Base-by-base conservation (phyloP, 2,888 invertebrate species). In the Unio delphinus region DNA sequence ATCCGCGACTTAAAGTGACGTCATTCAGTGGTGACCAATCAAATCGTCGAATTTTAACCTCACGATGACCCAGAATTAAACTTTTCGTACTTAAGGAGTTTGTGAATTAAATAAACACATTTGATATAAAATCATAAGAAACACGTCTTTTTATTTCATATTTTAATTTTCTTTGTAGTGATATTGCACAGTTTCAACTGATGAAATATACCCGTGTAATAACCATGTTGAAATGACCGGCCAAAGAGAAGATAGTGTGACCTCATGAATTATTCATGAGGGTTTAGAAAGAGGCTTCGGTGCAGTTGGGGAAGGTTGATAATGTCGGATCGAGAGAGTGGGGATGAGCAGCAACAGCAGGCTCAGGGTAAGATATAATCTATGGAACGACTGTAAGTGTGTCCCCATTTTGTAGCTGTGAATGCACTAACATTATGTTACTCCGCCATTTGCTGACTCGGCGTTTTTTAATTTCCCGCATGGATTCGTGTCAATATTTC, bases 271-370 rank as follows among this genome's bases (percentile, higher is more conserved):
- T 80, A 87, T 87, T 86, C 85, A 86, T 86, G 78, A 83, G 79
- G 76, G 72, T 68, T 83, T 79, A 83, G 83, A 86, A 87, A 86
- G 86, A 86, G 86, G 86, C 86, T 87, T 83, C 76, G 68, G 73
- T 67, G 72, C 78, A 83, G 81, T 80, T 81, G 82, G 86, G 87
- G 85, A 88, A 86, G 87, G 85, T 87, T 88, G 87, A 87, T 86
- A 86, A 90, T 90, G 90, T 90, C 90, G 89, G 90, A 90, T 83
- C 87, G 88, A 75, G 90, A 90, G 84, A 89, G 88, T 84, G 90
- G 89, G 83, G 90, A 90, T 80, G 89, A 90, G 79, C 87, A 85
- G 81, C 85, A 82, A 80, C 88, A 87, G 79, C 89, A 88, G 85
- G 87, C 86, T 75, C 86, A 84, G 81, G 87, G 87, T 85, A 81